Evolutionary conservation across 2,888 invertebrate genomes (phyloP), one percentile per base, ranked within the genome.

Genomic region (Boloria euphrosyne): DNA sequence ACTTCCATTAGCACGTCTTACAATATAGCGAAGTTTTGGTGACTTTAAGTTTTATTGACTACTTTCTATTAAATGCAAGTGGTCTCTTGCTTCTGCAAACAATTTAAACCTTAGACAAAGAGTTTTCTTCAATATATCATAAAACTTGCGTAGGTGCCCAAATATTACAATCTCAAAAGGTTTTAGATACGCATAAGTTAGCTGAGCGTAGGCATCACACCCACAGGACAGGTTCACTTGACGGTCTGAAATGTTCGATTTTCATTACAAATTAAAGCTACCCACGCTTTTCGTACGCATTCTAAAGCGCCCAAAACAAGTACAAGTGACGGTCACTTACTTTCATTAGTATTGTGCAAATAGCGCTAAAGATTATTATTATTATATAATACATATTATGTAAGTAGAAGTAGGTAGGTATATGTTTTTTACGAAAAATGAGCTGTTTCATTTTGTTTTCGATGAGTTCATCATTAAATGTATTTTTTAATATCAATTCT

Each of bases 261-360:
- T 90, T 89, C 86, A 87, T 89, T 89, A 87, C 84, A 88, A 89
- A 87, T 87, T 87, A 85, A 81, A 83, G 79, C 83, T 76, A 67
- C 88, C 88, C 80, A 89, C 87, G 80, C 85, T 71, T 81, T 80
- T 77, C 75, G 77, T 81, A 81, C 75, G 79, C 83, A 83, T 86
- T 86, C 83, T 83, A 84, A 75, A 80, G 76, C 52, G 63, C 55
- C 66, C 58, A 47, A 79, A 67, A 51, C 61, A 62, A 62, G 77
- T 83, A 78, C 58, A 64, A 61, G 77, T 83, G 78, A 71, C 76
- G 77, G 79, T 78, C 78, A 80, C 78, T 81, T 78, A 70, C 71
- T 72, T 71, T 69, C 67, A 62, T 65, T 67, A 66, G 53, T 54
- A 62, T 51, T 66, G 60, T 66, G 46, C 18, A 49, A 10, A 0